Conservation (phyloP, 2,888 invertebrate species). For the Apomyelois bistriatella region DNA sequence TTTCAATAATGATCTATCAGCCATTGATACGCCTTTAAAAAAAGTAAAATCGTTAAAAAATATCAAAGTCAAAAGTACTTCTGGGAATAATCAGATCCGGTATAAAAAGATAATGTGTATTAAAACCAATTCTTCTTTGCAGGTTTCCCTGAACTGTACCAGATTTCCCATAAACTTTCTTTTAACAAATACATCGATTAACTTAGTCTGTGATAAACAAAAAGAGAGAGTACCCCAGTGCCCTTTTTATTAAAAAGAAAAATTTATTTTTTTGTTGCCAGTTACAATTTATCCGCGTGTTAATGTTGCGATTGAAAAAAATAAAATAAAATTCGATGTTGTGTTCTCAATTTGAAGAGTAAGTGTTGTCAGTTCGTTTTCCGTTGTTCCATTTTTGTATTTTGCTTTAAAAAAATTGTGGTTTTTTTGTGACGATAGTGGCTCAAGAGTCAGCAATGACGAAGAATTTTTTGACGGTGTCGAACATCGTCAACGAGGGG, state of each 20-base stretch:
- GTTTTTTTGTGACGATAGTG: conserved; percentile 50
- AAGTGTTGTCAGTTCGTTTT: conserved; percentile 41
- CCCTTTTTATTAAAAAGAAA: conserved; percentile 29
- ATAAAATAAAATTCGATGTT: conserved; percentile 65
- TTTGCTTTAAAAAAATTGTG: conserved; percentile 34
- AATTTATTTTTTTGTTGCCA: conserved; percentile 31
- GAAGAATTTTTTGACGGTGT: conserved; percentile 81
- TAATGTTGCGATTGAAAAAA: conserved; percentile 58
- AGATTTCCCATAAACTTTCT: conserved; percentile 24
- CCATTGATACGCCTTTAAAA: too few relatives aligned
- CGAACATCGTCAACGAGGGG: conserved; percentile 85
- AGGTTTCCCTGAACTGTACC: conserved; percentile 36
- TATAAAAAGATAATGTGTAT: not conserved
- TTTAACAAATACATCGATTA: conserved; percentile 44
- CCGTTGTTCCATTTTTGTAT: conserved; percentile 20
- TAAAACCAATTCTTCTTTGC: conserved; percentile 30
- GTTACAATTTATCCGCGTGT: conserved; percentile 47
- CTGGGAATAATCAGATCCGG: not conserved
- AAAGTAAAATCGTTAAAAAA: not conserved
- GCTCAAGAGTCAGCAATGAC: conserved; percentile 73
- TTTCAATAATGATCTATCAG: too few relatives aligned
- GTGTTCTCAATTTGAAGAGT: conserved; percentile 63
- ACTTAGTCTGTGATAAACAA: conserved; percentile 55
- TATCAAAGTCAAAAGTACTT: not conserved
- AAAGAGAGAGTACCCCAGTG: conserved; percentile 42